Base-by-base conservation (phyloP, 1,140 invertebrate genomes). In the Nasonia giraulti region DNA sequence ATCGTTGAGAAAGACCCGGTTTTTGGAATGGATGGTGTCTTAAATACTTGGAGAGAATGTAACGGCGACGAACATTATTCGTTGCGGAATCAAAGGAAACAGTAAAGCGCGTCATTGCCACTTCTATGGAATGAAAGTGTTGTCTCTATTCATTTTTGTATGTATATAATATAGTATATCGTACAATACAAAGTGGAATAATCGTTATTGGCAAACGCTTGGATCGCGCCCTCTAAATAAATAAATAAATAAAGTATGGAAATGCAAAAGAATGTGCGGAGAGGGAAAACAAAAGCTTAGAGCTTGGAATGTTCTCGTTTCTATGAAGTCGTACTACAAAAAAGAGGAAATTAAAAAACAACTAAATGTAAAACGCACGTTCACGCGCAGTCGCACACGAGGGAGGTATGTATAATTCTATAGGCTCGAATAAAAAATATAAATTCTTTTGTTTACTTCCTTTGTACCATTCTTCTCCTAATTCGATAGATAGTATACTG, bases 351-450 rank as follows among this genome's bases (percentile, higher is more conserved):
- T 27, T 7, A 62, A n/a, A 62, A 62, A 62, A 62, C 20, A 62
- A 62, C 17, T 62, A 62, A 0, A 5, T 62, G 3, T n/a, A n/a
- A 20, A 62, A 62, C 14, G 14, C 17, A 50, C 62, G 44, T 31
- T 37, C 33, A 37, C n/a, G 47, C n/a, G 55, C 27, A 27, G 71
- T 77, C 69, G 37, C 79, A 79, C 69, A 68, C 37, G 47, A 44
- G 27, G 44, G 77, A 74, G 83, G 62, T 55, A 74, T 37, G 6
- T 37, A 10, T 69, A 77, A 66, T 85, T 40, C 12, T 81, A 27
- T 2, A 75, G 47, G 55, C 62, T 81, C 84, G 84, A 81, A 81
- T 81, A 76, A 84, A 85, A 85, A 85, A 81, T 81, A 81, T 81
- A 85, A 85, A 75, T 81, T 73, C 77, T 27, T 17, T 66, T 79